Conservation (phyloP, 2,113 vertebrate species). For the Misgurnus anguillicaudatus region DNA sequence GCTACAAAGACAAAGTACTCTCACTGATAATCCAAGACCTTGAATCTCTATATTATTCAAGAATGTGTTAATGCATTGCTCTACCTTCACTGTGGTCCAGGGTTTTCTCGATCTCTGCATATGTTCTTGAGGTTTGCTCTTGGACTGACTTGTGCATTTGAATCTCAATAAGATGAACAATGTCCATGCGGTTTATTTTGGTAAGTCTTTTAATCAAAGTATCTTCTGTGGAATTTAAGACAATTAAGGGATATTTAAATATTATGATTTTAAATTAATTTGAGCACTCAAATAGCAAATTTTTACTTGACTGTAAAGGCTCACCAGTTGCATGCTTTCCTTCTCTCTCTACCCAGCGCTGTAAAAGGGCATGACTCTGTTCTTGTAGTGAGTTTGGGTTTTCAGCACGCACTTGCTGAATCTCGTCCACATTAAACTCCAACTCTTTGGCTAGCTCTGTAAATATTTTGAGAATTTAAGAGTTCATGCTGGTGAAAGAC, state of each 20-base stretch:
- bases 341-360: conserved; percentile 92
- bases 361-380: conserved; percentile 91
- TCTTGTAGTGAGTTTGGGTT: conserved; percentile 97
- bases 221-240: conserved; percentile 75
- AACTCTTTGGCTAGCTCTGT: conserved; percentile 93
- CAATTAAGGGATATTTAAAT: background rate
- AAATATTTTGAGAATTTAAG: conserved; percentile 35
- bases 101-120: conserved; percentile 88
- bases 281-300: background rate
- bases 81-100: conserved; percentile 94
- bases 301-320: conserved; percentile 6
- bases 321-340: conserved; percentile 92
- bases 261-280: background rate
- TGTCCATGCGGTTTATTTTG: conserved; percentile 98
- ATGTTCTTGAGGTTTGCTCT: conserved; percentile 79
- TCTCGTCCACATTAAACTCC: conserved; percentile 93
- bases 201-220: conserved; percentile 89
- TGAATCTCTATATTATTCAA: background rate
- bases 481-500: background rate
- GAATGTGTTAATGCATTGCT: background rate
- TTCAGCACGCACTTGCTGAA: conserved; percentile 88
- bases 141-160: conserved; percentile 81
- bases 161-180: conserved; percentile 93
- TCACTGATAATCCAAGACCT: background rate
- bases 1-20: conserved; percentile 62